Evolutionary conservation across 1,140 invertebrate genomes (phyloP).

Genomic region (Pseudomyrmex gracilis): DNA sequence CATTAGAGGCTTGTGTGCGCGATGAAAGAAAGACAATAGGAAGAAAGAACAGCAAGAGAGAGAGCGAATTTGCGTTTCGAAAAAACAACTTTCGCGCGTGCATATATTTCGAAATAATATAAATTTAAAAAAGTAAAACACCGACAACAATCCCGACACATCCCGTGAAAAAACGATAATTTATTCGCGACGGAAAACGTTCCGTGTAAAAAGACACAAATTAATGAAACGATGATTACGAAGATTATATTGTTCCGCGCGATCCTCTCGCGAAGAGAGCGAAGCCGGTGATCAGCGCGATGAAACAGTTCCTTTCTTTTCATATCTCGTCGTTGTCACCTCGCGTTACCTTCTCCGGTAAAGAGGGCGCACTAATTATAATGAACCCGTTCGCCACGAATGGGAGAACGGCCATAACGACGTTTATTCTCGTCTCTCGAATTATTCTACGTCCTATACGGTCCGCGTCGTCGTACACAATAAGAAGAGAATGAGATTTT

Average conservation of each 20-base stretch:
- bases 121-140: not conserved
- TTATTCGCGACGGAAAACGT: not conserved
- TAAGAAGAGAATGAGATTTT: conserved; percentile 3
- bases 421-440: conserved; percentile 76
- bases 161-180: too few relatives aligned
- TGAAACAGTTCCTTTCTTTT: conserved; percentile 17
- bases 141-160: too few relatives aligned
- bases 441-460: conserved; percentile 48
- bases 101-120: not conserved
- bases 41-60: not conserved
- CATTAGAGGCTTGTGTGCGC: conserved; percentile 47
- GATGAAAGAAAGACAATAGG: conserved; percentile 30
- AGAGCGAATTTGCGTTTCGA: too few relatives aligned
- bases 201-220: too few relatives aligned
- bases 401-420: conserved; percentile 69
- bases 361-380: conserved; percentile 80
- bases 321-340: not conserved
- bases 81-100: not conserved
- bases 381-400: conserved; percentile 76
- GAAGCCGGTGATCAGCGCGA: conserved; percentile 28
- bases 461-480: conserved; percentile 7
- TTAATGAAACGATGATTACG: not conserved
- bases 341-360: conserved; percentile 55
- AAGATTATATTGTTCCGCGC: not conserved
- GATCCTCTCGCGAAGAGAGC: not conserved